Conservation (phyloP, 1,140 invertebrate genomes). For the Drosophila quadrilineata region DNA sequence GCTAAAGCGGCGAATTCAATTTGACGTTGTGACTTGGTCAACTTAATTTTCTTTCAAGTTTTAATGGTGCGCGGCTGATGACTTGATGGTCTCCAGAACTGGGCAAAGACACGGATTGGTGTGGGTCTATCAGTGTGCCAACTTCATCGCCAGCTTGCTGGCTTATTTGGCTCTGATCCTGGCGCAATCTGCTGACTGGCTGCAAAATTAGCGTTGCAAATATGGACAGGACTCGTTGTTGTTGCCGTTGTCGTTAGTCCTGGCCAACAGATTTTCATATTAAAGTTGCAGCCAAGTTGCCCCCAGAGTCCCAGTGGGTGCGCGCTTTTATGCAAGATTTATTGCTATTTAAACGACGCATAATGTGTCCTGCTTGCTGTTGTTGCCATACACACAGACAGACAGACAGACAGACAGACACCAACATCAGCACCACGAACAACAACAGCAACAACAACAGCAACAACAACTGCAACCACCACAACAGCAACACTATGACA, state of each 20-base stretch:
- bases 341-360: constrained; percentile 78
- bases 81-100: constrained; percentile 47
- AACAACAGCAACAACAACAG: constrained; percentile 25
- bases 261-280: constrained; percentile 74
- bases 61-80: constrained; percentile 57
- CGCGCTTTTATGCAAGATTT: constrained; percentile 75
- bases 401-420: constrained; percentile 43
- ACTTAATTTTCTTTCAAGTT: constrained; percentile 62
- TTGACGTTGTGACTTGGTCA: constrained; percentile 58
- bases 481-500: constrained; percentile 45
- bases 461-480: background rate
- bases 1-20: constrained; percentile 51
- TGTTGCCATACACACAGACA: constrained; percentile 33
- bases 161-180: constrained; percentile 26
- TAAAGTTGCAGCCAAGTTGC: constrained; percentile 67
- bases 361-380: constrained; percentile 68
- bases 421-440: constrained; percentile 15
- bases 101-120: background rate
- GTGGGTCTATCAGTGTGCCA: constrained; percentile 3
- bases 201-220: constrained; percentile 76
- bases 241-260: constrained; percentile 40
- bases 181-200: constrained; percentile 43
- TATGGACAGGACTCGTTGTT: constrained; percentile 40
- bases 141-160: constrained; percentile 7
- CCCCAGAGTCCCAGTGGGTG: constrained; percentile 28